Evolutionary conservation across 2,888 invertebrate species (phyloP), one percentile per base, ranked within the genome.

Genomic region (Apodemia zela): DNA sequence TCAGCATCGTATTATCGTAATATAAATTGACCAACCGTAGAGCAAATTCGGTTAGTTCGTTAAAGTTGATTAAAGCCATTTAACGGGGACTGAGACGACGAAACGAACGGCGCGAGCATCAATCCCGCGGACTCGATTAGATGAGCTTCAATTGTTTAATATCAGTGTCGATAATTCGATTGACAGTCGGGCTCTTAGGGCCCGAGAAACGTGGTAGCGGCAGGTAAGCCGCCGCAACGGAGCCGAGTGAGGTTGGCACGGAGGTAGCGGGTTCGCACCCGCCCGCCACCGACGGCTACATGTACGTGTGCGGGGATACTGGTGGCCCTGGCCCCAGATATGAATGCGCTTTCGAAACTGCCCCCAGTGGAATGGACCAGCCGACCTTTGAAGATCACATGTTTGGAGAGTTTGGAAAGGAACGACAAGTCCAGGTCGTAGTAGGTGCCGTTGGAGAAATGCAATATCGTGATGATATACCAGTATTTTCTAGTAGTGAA

Each of bases 351-450:
- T 88, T 84, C 80, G 89, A 89, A 73, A 51, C 51, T 13, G 17
- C 11, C 25, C 78, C 83, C 58, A 76, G 71, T 82, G 72, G 72
- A 59, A 85, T 96, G 95, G 96, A 96, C 84, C 95, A 93, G 76
- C 89, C 92, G 38, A 83, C 89, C 68, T 94, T 96, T 85, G 97
- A 97, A 80, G 97, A 97, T 79, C 95, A 95, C 76, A 94, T 95
- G 79, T 97, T 96, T 83, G 92, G 94, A 71, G 96, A 97, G 85
- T 96, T 96, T 72, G 94, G 92, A 66, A 90, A 95, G 84, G 93
- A 77, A 65, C 82, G 90, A 49, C 89, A 85, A 67, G 87, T 90
- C 67, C 89, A 89, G 72, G 89, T 89, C 69, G 85, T 90, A 72
- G 93, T 93, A 61, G 85, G 93, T 29, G 81, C 89, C 2, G 85